These are phyloP conservation scores for Liparis tanakae DNA, from an alignment of 2,797 vertebrate genomes.

Conservation along the genomic window DNA sequence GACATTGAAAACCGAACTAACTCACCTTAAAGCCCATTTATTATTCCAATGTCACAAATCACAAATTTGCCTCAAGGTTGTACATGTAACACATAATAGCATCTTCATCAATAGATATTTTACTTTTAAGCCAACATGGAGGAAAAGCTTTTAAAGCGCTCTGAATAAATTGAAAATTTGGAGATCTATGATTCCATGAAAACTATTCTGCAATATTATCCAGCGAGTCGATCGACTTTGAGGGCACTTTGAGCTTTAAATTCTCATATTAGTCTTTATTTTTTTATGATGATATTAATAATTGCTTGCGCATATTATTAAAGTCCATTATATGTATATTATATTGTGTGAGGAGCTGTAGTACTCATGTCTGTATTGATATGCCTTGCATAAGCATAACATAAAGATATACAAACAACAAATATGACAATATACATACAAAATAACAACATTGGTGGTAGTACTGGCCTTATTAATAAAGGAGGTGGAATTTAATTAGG, in stretches of 20 bases:
- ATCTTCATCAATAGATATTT: not conserved
- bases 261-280: not conserved
- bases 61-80: not conserved
- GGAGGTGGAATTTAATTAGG: not conserved
- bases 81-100: constrained; percentile 6
- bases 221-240: not conserved
- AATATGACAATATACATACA: not conserved
- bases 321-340: not conserved
- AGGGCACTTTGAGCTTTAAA: not conserved
- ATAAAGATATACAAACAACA: not conserved
- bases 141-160: not conserved
- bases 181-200: not conserved
- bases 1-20: constrained; percentile 25
- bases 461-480: not conserved
- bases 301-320: not conserved
- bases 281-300: not conserved
- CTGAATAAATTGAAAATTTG: not conserved
- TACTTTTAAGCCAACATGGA: not conserved
- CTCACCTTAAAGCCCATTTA: constrained; percentile 12
- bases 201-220: not conserved
- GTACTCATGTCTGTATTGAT: not conserved
- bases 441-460: not conserved
- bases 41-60: not conserved
- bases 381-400: not conserved
- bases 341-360: not conserved